These are phyloP conservation scores for Sphaeramia orbicularis DNA, from an alignment of 2,797 vertebrate species.

Conservation along the genomic window DNA sequence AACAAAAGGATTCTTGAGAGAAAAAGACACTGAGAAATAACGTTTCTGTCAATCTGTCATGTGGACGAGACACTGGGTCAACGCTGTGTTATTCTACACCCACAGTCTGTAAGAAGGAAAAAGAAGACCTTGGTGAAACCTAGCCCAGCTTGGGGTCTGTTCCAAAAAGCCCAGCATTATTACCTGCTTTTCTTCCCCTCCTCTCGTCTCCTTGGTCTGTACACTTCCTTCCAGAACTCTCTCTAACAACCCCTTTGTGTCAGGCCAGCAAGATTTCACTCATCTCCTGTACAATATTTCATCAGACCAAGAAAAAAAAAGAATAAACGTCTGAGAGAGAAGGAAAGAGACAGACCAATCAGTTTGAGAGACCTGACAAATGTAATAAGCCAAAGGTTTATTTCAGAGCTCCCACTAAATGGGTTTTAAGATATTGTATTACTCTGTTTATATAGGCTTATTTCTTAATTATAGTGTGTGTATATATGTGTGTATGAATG, in stretches of 20 bases:
- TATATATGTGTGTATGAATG: not conserved
- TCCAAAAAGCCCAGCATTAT: slow-evolving; percentile 58
- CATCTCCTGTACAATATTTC: slow-evolving; percentile 79
- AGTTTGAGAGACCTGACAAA: slow-evolving; percentile 76
- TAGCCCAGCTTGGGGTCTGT: slow-evolving; percentile 30
- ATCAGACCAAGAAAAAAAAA: slow-evolving; percentile 51
- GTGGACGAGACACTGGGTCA: slow-evolving; percentile 65
- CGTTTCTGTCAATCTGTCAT: slow-evolving; percentile 73
- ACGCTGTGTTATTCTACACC: slow-evolving; percentile 78
- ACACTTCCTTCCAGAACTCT: slow-evolving; percentile 42
- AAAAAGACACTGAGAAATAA: slow-evolving; percentile 51
- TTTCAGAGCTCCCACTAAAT: slow-evolving; percentile 73
- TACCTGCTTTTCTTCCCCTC: slow-evolving; percentile 66
- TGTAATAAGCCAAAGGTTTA: slow-evolving; percentile 76
- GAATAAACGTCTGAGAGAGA: slow-evolving; percentile 28
- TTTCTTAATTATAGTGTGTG: slow-evolving; percentile 76
- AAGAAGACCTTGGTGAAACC: slow-evolving; percentile 61
- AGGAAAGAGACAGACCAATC: slow-evolving; percentile 62
- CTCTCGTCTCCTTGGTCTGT: slow-evolving; percentile 8
- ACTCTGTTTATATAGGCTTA: slow-evolving; percentile 80
- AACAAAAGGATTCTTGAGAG: slow-evolving; percentile 48
- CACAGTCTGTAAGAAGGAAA: slow-evolving; percentile 39
- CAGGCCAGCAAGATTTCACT: slow-evolving; percentile 76
- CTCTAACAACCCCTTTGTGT: slow-evolving; percentile 70
- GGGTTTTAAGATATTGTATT: slow-evolving; percentile 82